These are phyloP conservation scores for Onychostoma macrolepis DNA, from an alignment of 2,113 vertebrate species.

Conservation along the genomic window DNA sequence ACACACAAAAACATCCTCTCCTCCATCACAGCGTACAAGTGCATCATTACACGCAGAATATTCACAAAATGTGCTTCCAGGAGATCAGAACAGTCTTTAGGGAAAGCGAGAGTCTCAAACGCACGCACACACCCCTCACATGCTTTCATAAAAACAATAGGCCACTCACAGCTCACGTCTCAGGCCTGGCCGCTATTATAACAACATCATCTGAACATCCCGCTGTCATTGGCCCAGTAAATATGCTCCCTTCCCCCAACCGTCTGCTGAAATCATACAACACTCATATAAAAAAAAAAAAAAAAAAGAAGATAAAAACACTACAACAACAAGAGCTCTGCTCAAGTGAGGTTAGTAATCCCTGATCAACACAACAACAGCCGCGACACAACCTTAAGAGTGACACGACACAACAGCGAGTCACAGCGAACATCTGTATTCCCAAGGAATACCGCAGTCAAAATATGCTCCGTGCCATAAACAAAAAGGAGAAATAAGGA, in stretches of 20 bases:
- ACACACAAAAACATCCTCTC: not conserved
- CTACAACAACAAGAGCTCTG: not conserved
- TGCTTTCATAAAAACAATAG: not conserved
- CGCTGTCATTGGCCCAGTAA: conserved; percentile 17
- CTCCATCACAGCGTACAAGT: not conserved
- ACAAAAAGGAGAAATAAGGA: too few relatives aligned
- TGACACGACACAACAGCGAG: not conserved
- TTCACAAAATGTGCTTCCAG: not conserved
- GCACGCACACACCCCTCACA: not conserved
- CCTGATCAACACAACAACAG: not conserved
- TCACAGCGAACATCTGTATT: not conserved
- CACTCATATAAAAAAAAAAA: not conserved
- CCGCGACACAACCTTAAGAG: not conserved
- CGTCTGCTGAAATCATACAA: conserved; percentile 52
- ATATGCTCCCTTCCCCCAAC: conserved; percentile 52
- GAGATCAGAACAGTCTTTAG: not conserved
- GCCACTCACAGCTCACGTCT: not conserved
- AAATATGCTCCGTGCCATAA: not conserved
- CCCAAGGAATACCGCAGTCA: not conserved
- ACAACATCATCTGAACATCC: conserved; percentile 9
- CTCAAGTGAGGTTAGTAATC: conserved; percentile 31
- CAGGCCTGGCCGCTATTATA: not conserved
- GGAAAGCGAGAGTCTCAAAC: not conserved
- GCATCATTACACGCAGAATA: not conserved
- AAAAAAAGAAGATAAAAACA: conserved; percentile 27